Evolutionary conservation across 2,113 vertebrate genomes (phyloP).

Genomic region (Sceloporus tristichus): DNA sequence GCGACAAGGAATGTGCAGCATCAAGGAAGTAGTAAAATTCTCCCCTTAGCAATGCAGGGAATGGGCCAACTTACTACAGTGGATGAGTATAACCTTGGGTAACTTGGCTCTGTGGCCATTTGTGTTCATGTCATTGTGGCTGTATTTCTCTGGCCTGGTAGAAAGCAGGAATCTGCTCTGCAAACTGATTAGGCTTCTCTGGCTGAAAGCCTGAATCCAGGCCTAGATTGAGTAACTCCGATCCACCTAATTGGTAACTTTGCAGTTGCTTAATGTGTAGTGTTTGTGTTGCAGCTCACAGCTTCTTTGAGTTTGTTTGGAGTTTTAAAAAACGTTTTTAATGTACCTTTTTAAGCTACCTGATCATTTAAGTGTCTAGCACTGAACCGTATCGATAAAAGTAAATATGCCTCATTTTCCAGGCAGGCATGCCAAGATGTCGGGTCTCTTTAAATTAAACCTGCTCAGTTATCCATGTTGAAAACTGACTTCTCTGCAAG

Average conservation of each 20-base stretch:
- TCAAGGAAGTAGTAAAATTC: neutral
- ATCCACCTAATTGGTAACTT: neutral
- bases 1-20: neutral
- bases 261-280: conserved; percentile 5
- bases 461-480: neutral
- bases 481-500: neutral
- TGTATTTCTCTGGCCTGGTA: neutral
- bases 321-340: too few species aligned
- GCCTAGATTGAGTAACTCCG: neutral
- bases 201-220: neutral
- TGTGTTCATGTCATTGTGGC: too few species aligned
- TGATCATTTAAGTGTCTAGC: neutral
- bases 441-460: neutral
- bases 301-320: neutral
- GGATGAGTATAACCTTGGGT: neutral
- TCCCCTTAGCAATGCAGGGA: neutral
- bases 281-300: neutral
- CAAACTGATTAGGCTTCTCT: neutral
- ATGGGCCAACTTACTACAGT: neutral
- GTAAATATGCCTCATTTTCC: neutral
- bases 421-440: neutral
- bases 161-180: neutral
- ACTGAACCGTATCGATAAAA: neutral
- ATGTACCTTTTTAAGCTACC: neutral
- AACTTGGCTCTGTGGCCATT: neutral